Evolutionary conservation across 2,797 vertebrate genomes (phyloP), one percentile per base, ranked within the genome.

Genomic region (Hafferia zeledoni): DNA sequence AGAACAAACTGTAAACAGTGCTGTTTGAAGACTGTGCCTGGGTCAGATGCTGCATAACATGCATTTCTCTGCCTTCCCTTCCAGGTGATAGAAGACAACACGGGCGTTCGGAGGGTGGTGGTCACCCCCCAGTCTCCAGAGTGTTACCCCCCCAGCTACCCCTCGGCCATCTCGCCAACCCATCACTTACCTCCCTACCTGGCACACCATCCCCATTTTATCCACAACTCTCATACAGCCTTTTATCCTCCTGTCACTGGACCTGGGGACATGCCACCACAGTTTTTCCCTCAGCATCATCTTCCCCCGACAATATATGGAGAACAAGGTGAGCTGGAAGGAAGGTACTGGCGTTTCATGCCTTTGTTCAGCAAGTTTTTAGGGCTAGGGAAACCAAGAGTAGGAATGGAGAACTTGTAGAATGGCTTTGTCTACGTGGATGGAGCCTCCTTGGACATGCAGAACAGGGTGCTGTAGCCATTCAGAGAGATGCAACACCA

Each of bases 51-150:
- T 72, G 35, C 13, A 4, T 90, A 7, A 92, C 6, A 1, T 94
- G 46, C 72, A 8, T 93, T 33, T 96, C 59, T 88, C 61, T 94
- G 75, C 67, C 31, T 96, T 87, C 70, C 60, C 74, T 92, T 96
- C 11, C 85, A 99, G 99, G 99, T 99, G 96, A 98, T 99, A 95
- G 99, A 99, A 97, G 99, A 99, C 92, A 99, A 97, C 97, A 99
- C 99, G 9, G 99, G 99, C 33, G 99, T 99, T 61, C 98, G 99
- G 41, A 98, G 99, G 91, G 99, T 99, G 96, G 99, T 99, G 84
- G 99, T 99, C 71, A 99, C 99, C 50, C 99, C 99, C 12, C 99
- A 99, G 96, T 99, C 99, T 94, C 99, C 99, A 1, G 99, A 99
- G 92, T 99, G 99, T 96, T 99, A 99, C 87, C 99, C 99, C 39